phyloP scores from a whole-genome alignment of 2,888 invertebrate species.

The Laothoe populi region DNA sequence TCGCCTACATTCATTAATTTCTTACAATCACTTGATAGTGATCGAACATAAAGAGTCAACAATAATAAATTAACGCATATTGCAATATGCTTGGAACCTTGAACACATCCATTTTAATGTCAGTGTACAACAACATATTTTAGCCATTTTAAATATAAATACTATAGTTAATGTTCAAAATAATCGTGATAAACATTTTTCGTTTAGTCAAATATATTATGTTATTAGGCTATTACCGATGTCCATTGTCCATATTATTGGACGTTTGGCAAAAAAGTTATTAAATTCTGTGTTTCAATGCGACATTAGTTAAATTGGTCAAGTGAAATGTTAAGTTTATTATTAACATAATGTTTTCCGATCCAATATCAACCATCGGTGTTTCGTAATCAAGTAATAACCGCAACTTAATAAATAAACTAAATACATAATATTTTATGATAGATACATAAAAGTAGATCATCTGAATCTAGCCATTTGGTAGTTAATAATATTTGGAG shows the following conservation, averaged over 20 bases:
- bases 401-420: conserved; percentile 13
- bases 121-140: conserved; percentile 33
- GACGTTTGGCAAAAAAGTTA: conserved; percentile 2
- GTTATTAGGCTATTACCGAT: not conserved
- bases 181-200: too few species aligned
- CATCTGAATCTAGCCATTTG: conserved; percentile 39
- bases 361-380: conserved; percentile 33
- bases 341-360: conserved; percentile 9
- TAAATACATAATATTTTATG: conserved; percentile 39
- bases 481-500: conserved; percentile 14
- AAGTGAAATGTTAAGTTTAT: not conserved
- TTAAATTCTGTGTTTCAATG: conserved; percentile 8
- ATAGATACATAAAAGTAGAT: conserved; percentile 51
- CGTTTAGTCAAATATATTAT: not conserved
- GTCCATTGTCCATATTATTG: not conserved
- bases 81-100: conserved; percentile 41
- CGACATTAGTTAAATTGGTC: not conserved
- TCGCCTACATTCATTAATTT: too few species aligned
- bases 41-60: too few species aligned
- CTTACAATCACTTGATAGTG: too few species aligned
- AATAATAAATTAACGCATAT: conserved; percentile 34
- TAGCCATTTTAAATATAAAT: conserved; percentile 33
- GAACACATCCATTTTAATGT: conserved; percentile 32
- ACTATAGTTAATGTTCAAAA: conserved; percentile 1
- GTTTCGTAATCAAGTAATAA: conserved; percentile 30